phyloP scores from a whole-genome alignment of 2,888 invertebrate genomes.

The Mongoloraphidia duomilia region DNA sequence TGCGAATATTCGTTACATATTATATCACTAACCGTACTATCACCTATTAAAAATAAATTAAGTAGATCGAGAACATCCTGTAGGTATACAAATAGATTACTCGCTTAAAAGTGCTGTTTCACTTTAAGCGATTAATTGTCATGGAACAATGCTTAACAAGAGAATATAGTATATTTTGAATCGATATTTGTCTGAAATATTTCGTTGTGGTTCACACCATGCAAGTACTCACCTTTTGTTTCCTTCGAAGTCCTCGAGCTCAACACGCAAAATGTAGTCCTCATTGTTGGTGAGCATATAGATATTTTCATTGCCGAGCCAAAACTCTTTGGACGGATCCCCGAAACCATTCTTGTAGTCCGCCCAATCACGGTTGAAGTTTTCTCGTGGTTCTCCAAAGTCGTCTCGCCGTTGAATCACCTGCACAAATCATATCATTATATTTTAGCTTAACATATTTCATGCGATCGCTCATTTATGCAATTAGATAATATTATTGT shows the following conservation, averaged over 20 bases:
- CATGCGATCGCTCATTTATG: no score
- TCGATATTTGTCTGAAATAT: not conserved
- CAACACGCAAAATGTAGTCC: constrained; percentile 74
- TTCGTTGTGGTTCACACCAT: not conserved
- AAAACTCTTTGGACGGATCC: constrained; percentile 78
- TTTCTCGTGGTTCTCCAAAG: constrained; percentile 74
- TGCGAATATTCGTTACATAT: no score
- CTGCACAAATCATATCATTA: constrained; percentile 32
- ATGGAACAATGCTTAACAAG: not conserved
- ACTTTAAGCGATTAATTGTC: not conserved
- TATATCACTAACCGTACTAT: no score
- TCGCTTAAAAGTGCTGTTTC: no score
- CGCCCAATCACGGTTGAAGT: constrained; percentile 84
- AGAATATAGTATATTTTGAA: not conserved
- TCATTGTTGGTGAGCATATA: constrained; percentile 88
- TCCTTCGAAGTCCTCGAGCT: constrained; percentile 84
- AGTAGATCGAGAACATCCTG: not conserved
- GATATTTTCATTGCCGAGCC: constrained; percentile 87
- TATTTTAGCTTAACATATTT: not conserved
- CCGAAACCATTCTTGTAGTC: constrained; percentile 90
- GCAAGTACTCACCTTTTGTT: constrained; percentile 58
- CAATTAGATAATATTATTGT: no score
- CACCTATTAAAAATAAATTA: not conserved
- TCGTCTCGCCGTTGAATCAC: constrained; percentile 83
- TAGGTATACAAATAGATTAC: constrained; percentile 1